Evolutionary conservation across 2,113 vertebrate species (phyloP).

Genomic region (Rhagologus leucostigma): DNA sequence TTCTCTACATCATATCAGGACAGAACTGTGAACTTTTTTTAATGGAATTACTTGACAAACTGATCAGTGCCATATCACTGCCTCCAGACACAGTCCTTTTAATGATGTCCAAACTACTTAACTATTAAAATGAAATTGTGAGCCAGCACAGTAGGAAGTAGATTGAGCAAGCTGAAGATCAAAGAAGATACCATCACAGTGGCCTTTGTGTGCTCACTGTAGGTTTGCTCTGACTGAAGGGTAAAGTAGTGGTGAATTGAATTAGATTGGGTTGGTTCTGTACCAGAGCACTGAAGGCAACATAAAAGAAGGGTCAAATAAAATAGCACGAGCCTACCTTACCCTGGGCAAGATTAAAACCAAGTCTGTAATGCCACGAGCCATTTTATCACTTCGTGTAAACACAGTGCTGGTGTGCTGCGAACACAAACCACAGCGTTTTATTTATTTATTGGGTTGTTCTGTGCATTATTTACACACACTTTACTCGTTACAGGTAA

Average conservation of each 20-base stretch:
- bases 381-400: neutral
- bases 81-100: slow-evolving; percentile 65
- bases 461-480: accelerated
- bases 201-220: slow-evolving; percentile 25
- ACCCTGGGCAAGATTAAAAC: neutral
- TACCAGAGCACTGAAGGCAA: neutral
- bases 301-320: slow-evolving; percentile 41
- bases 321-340: neutral
- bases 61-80: slow-evolving; percentile 64
- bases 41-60: slow-evolving; percentile 60
- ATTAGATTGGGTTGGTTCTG: slow-evolving; percentile 28
- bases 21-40: slow-evolving; percentile 66
- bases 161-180: slow-evolving; percentile 55
- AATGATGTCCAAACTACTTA: slow-evolving; percentile 71
- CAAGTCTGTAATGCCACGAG: neutral
- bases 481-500: too few species aligned
- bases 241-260: slow-evolving; percentile 43
- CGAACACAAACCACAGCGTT: neutral
- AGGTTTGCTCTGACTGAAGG: slow-evolving; percentile 53
- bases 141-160: slow-evolving; percentile 56
- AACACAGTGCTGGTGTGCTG: neutral
- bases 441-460: neutral
- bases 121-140: slow-evolving; percentile 70
- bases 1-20: slow-evolving; percentile 59
- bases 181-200: slow-evolving; percentile 61